These are phyloP conservation scores for Amiota communis DNA, from an alignment of 2,888 invertebrate species.

Conservation along the genomic window DNA sequence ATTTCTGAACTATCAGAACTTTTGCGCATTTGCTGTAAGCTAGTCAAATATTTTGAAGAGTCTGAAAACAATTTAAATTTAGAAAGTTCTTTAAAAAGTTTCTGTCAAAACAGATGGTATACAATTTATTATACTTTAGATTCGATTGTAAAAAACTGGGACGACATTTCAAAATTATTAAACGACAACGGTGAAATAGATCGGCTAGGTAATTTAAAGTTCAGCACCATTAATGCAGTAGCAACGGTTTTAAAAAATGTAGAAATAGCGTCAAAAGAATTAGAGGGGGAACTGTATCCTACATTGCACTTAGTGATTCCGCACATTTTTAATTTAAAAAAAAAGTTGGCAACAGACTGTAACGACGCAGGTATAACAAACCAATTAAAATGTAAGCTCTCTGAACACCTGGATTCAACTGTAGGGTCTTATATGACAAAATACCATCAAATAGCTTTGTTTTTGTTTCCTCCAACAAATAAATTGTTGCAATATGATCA, in stretches of 20 bases:
- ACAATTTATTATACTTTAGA: neutral
- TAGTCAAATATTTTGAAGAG: neutral
- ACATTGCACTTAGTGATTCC: neutral
- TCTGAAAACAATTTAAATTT: neutral
- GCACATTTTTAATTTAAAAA: neutral
- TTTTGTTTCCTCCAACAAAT: constrained; percentile 30
- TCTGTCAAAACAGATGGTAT: neutral
- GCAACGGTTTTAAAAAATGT: too few relatives aligned
- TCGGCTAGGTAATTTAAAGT: neutral
- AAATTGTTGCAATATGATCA: constrained; percentile 11
- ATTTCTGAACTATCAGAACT: neutral
- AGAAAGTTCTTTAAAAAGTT: neutral
- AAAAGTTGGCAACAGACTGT: neutral
- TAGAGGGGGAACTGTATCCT: too few relatives aligned
- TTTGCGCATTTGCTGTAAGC: constrained; percentile 6
- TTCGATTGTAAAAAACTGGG: neutral
- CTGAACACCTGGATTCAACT: constrained; percentile 5
- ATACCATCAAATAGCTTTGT: constrained; percentile 24
- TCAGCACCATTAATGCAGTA: neutral
- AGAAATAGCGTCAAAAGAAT: too few relatives aligned
- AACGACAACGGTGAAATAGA: neutral
- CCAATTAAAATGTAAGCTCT: constrained; percentile 22
- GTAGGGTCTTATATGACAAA: neutral
- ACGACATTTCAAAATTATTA: neutral
- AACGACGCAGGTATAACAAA: neutral